Evolutionary conservation across 2,797 vertebrate genomes (phyloP).

Genomic region (Pampus argenteus): DNA sequence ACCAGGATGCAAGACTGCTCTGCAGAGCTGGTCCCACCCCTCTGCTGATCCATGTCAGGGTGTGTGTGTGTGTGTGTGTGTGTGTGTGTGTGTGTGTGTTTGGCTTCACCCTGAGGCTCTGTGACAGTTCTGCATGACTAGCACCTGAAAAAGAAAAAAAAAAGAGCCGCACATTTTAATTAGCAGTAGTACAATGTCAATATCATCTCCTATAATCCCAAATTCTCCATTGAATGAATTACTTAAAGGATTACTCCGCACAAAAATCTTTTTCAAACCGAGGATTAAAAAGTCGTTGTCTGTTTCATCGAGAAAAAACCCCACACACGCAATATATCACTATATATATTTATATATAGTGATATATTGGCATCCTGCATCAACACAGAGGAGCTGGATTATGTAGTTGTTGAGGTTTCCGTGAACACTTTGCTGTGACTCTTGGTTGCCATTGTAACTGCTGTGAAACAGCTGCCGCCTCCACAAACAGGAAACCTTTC

Average conservation of each 20-base stretch:
- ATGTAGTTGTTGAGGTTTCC: background rate
- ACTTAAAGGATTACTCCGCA: background rate
- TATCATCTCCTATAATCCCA: background rate
- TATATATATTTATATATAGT: background rate
- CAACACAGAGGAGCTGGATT: background rate
- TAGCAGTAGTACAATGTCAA: background rate
- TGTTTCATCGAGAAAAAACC: too few relatives aligned
- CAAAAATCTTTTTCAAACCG: background rate
- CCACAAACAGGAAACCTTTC: background rate
- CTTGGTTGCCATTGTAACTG: background rate
- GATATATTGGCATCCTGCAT: too few relatives aligned
- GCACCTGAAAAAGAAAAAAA: constrained; percentile 22
- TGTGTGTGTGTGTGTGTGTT: constrained; percentile 19
- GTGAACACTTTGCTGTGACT: background rate
- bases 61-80: constrained; percentile 43
- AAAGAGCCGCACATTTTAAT: constrained; percentile 14
- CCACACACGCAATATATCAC: too few relatives aligned
- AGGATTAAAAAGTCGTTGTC: background rate
- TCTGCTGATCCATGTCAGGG: constrained; percentile 44
- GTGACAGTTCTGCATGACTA: constrained; percentile 7
- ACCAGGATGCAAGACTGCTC: constrained; percentile 82
- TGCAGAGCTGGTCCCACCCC: constrained; percentile 64
- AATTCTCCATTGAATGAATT: background rate
- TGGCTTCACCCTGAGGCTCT: constrained; percentile 20
- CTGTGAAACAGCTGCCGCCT: background rate